A percentile compares a stretch with the other conserved stretches of the same genome.
phyloP scores from a whole-genome alignment of 2,113 vertebrate species.

The Gymnorhina tibicen region DNA sequence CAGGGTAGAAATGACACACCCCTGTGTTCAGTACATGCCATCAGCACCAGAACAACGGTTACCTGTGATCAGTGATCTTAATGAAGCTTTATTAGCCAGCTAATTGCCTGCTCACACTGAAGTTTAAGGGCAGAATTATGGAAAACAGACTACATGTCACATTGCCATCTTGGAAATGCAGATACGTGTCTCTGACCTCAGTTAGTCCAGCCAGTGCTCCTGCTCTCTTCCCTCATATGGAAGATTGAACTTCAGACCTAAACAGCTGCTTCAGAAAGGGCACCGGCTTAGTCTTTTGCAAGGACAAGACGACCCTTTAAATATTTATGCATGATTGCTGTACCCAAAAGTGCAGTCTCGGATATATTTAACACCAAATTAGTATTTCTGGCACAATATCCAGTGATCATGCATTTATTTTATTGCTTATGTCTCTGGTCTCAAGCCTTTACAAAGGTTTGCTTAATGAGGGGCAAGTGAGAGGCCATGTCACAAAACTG shows the following conservation, averaged over 20 bases:
- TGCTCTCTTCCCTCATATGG: neutral
- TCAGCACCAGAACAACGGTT: neutral
- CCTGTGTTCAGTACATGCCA: neutral
- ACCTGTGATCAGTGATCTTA: neutral
- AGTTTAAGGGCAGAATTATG: neutral
- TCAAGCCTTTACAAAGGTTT: slow-evolving; percentile 70
- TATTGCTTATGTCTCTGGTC: slow-evolving; percentile 14
- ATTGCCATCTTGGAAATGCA: neutral
- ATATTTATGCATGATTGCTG: slow-evolving; percentile 57
- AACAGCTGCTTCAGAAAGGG: neutral
- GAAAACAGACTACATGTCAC: neutral
- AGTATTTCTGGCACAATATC: slow-evolving; percentile 10
- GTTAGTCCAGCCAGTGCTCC: neutral
- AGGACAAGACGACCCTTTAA: slow-evolving; percentile 60
- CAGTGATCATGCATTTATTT: slow-evolving; percentile 1
- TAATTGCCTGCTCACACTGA: neutral
- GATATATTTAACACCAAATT: slow-evolving; percentile 24
- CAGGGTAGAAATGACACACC: neutral
- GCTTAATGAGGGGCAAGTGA: slow-evolving; percentile 54
- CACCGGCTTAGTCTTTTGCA: slow-evolving; percentile 7
- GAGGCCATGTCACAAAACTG: slow-evolving; percentile 10
- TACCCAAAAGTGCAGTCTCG: neutral
- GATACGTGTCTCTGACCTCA: neutral
- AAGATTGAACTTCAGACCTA: neutral
- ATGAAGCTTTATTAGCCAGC: neutral